Percentiles rank a stretch among this genome's conserved stretches.
phyloP scores from a whole-genome alignment of 1,140 invertebrate genomes.

The Diorhabda elongata region DNA sequence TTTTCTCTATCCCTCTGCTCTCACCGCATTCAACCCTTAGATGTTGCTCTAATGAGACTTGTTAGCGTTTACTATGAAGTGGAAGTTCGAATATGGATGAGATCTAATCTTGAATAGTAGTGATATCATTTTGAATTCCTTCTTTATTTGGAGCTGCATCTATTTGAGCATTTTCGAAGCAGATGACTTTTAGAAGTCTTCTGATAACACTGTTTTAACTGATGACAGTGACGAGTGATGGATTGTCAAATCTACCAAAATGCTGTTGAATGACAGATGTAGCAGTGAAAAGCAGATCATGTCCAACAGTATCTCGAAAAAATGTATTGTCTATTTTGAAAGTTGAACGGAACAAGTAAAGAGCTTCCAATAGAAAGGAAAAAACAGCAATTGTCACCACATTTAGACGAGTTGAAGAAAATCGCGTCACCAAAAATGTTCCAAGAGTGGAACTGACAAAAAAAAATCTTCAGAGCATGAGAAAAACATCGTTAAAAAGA shows the following conservation, averaged over 20 bases:
- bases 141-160: background rate
- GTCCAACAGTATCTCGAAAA: background rate
- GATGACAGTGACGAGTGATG: background rate
- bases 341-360: background rate
- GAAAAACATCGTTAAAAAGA: background rate
- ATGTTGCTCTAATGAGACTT: background rate
- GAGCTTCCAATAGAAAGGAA: background rate
- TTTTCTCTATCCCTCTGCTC: too few relatives aligned
- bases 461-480: background rate
- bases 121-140: background rate
- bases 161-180: background rate
- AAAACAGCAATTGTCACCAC: too few relatives aligned
- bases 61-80: too few relatives aligned
- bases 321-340: background rate
- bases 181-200: too few relatives aligned
- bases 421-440: background rate
- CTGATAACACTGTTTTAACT: too few relatives aligned
- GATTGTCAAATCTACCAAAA: background rate
- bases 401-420: too few relatives aligned
- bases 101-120: too few relatives aligned
- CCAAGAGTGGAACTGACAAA: background rate
- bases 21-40: too few relatives aligned
- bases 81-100: too few relatives aligned
- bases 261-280: background rate
- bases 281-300: background rate